These are phyloP conservation scores for Zonitis immaculata DNA, from an alignment of 2,888 invertebrate genomes.

Conservation along the genomic window DNA sequence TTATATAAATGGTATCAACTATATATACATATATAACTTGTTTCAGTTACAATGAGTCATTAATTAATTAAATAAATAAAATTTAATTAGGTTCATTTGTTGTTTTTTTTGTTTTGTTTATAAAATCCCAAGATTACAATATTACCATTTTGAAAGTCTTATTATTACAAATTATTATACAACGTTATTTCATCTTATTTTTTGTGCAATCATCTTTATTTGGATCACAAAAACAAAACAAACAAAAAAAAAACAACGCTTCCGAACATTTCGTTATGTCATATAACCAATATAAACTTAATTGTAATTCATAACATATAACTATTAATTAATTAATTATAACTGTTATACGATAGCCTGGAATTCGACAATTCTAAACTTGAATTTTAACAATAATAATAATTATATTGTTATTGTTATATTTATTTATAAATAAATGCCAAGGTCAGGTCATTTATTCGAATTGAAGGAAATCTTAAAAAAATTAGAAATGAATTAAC, in stretches of 20 bases:
- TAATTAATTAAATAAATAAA: not conserved
- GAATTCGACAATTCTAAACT: too few species aligned
- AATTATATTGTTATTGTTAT: too few species aligned
- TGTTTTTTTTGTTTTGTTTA: too few species aligned
- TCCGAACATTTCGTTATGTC: not conserved
- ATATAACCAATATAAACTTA: not conserved
- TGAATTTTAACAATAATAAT: slow-evolving; percentile 10
- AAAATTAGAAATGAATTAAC: not conserved
- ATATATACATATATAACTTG: not conserved
- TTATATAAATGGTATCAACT: not conserved
- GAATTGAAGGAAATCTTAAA: too few species aligned
- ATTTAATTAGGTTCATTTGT: not conserved
- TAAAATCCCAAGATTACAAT: not conserved
- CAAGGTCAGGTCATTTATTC: slow-evolving; percentile 7
- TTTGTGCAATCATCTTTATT: slow-evolving; percentile 7
- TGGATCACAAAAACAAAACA: not conserved
- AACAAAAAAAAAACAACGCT: slow-evolving; percentile 1
- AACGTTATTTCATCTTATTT: slow-evolving; percentile 10
- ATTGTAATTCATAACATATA: not conserved
- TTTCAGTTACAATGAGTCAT: not conserved
- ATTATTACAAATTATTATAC: slow-evolving; percentile 2
- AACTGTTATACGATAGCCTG: not conserved
- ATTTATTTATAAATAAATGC: too few species aligned
- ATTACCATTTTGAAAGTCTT: slow-evolving; percentile 1
- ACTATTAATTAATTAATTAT: not conserved